phyloP scores from a whole-genome alignment of 2,888 invertebrate species.

The Carcina quercana region DNA sequence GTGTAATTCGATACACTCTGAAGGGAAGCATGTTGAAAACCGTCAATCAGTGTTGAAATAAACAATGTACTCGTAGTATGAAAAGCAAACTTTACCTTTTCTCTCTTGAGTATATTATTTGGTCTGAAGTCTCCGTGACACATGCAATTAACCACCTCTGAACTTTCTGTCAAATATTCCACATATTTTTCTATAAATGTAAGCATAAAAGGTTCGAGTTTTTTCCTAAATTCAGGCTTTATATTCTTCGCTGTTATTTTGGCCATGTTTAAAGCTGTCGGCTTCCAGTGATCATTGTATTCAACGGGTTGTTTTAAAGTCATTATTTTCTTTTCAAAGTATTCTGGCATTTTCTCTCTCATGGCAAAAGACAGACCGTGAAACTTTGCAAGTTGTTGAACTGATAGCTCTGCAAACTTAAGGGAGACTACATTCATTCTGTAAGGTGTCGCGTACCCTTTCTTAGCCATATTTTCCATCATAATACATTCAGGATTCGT shows the following conservation, averaged over 20 bases:
- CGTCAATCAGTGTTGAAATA: no score
- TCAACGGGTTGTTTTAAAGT: conserved; percentile 11
- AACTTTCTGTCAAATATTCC: conserved; percentile 17
- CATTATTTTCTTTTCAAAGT: conserved; percentile 20
- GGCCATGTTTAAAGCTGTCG: conserved; percentile 15
- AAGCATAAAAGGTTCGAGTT: conserved; percentile 13
- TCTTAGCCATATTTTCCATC: conserved; percentile 34
- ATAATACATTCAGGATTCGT: conserved; percentile 31
- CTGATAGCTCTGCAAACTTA: conserved; percentile 24
- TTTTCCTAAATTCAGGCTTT: conserved; percentile 13
- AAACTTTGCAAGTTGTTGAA: conserved; percentile 32
- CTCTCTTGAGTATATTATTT: conserved; percentile 27
- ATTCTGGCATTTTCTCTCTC: conserved; percentile 23
- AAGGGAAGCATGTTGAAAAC: no score
- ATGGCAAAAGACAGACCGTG: conserved; percentile 30
- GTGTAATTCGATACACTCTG: no score
- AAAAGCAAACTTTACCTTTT: conserved; percentile 18
- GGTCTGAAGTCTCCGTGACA: conserved; percentile 32
- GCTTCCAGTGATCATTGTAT: conserved; percentile 20
- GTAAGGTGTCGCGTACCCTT: conserved; percentile 28
- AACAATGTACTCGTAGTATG: neutral
- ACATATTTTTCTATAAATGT: conserved; percentile 13
- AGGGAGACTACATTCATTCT: conserved; percentile 24
- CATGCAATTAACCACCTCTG: conserved; percentile 17
- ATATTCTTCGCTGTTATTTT: conserved; percentile 12